Base-by-base conservation (phyloP, 2,797 vertebrate genomes). In the Apodemus agrarius region DNA sequence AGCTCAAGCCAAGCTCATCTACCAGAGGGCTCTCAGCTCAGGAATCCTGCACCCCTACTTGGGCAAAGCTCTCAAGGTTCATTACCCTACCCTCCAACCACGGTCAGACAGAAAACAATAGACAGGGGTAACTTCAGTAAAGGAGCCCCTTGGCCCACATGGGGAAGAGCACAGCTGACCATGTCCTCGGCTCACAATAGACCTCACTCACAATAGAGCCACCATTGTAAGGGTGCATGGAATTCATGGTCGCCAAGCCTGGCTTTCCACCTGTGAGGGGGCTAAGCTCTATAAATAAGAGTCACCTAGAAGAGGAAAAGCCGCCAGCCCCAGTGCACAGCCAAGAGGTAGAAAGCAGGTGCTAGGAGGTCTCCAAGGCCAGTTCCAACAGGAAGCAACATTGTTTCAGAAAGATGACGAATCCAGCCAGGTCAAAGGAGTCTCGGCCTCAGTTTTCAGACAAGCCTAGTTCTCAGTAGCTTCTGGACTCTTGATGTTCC, bases 381-480 rank as follows among this genome's bases (percentile, higher is more conserved):
- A 95, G 49, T 94, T 90, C 82, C 24, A 89, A 76, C 22, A 78
- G 82, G 85, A 90, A 92, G 75, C 37, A 83, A 59, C 85, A 79
- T 63, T 79, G 69, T 37, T 65, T 52, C 86, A 87, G 93, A 72
- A 96, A 91, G 74, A 79, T 81, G 21, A 91, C 49, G 96, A 75
- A 87, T 84, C 22, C 61, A 95, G n/a, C n/a, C 49, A 92, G 79
- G 69, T 65, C 84, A 69, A 59, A 78, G 78, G 40, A 69, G 7
- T 93, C 67, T 93, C 54, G 26, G 57, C 46, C 85, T 92, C 93
- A 76, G 3, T 82, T 93, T 22, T 52, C 52, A 94, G 87, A 96
- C 49, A 54, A 93, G 67, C 46, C 80, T 67, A n/a, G 8, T 80
- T 93, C 81, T 86, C 61, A 95, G 19, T 40, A 82, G 54, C 67